phyloP scores from a whole-genome alignment of 2,797 vertebrate species.

The Sphenodon punctatus region DNA sequence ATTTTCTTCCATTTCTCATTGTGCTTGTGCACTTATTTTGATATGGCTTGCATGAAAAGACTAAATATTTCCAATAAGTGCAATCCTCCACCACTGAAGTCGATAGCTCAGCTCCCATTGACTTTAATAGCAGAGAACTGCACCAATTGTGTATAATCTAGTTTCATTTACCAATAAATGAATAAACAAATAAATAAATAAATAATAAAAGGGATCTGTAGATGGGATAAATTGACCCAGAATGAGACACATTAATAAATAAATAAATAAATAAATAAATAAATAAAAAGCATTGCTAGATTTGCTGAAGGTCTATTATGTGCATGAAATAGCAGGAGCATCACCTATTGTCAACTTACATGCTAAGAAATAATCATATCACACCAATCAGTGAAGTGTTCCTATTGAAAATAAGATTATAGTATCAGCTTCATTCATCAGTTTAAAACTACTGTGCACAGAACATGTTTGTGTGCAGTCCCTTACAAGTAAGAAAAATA shows the following conservation, averaged over 20 bases:
- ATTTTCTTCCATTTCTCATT: neutral
- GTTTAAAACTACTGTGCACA: slow-evolving; percentile 40
- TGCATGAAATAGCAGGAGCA: neutral
- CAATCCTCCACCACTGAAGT: too few species aligned
- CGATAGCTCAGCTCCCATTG: too few species aligned
- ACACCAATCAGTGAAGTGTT: slow-evolving; percentile 1
- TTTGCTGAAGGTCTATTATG: neutral
- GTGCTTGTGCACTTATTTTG: slow-evolving; percentile 7
- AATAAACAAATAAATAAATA: too few species aligned
- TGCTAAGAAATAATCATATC: neutral
- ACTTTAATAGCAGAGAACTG: too few species aligned
- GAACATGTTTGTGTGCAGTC: neutral
- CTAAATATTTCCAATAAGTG: neutral
- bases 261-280: too few species aligned
- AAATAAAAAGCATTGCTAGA: neutral
- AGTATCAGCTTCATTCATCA: slow-evolving; percentile 24
- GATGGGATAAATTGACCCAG: neutral
- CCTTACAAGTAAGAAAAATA: slow-evolving; percentile 24
- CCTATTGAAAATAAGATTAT: slow-evolving; percentile 31
- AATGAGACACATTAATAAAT: too few species aligned
- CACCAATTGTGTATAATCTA: neutral
- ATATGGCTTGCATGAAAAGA: neutral
- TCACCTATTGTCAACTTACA: neutral
- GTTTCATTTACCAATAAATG: neutral
- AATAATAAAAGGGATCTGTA: too few species aligned